Percentiles rank a stretch among this genome's conserved stretches.
phyloP scores from a whole-genome alignment of 2,888 invertebrate genomes.

The Apamea crenata region DNA sequence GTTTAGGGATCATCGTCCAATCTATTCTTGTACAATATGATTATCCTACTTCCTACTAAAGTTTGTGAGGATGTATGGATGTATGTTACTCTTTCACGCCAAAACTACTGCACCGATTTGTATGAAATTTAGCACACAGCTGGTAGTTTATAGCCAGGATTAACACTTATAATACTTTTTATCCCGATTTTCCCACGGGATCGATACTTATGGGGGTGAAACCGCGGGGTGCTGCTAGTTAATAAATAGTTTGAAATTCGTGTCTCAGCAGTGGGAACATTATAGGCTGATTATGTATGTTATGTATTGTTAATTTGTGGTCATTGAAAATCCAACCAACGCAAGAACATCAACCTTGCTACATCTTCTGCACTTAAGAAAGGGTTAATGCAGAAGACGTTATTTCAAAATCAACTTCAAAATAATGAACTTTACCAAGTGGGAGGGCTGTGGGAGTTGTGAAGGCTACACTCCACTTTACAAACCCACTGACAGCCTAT shows the following conservation, averaged over 20 bases:
- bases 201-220: not conserved
- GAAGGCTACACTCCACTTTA: conserved; percentile 19
- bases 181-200: not conserved
- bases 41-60: not conserved
- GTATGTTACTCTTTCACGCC: not conserved
- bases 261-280: too few species aligned
- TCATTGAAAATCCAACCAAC: not conserved
- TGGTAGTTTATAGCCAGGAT: not conserved
- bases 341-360: not conserved
- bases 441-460: conserved; percentile 6
- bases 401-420: conserved; percentile 10
- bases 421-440: conserved; percentile 22
- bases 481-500: not conserved
- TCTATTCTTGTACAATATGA: not conserved
- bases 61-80: not conserved
- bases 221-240: too few species aligned
- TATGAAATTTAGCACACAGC: not conserved
- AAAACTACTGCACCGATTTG: not conserved
- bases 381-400: not conserved
- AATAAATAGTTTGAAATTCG: not conserved
- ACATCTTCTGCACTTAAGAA: not conserved
- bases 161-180: not conserved
- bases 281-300: too few species aligned
- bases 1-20: not conserved
- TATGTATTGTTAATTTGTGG: not conserved